Evolutionary conservation across 2,888 invertebrate genomes (phyloP).

Genomic region (Unio pictorum): DNA sequence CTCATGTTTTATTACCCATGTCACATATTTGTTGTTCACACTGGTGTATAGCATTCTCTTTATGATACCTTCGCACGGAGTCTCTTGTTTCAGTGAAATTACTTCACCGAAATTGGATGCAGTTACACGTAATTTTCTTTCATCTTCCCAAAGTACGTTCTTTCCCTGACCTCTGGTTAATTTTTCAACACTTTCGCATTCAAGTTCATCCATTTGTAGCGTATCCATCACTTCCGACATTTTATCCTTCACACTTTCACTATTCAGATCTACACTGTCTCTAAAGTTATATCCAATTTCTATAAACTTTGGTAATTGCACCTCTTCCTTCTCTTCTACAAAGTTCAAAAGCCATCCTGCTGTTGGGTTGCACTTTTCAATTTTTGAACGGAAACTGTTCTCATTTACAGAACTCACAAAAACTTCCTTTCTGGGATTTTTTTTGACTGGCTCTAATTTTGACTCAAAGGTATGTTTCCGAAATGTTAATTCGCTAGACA

Average conservation of each 20-base stretch:
- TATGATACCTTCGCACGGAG: neutral
- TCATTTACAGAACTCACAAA: neutral
- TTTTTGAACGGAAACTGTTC: neutral
- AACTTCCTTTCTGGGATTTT: neutral
- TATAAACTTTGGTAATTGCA: slow-evolving; percentile 1
- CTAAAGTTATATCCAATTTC: neutral
- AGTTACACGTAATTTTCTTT: slow-evolving; percentile 8
- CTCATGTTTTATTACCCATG: slow-evolving; percentile 10
- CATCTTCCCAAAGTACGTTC: slow-evolving; percentile 4
- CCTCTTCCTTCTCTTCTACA: neutral
- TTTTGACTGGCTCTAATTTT: too few relatives aligned
- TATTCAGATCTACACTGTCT: slow-evolving; percentile 2
- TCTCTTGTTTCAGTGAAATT: neutral
- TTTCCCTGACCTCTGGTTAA: slow-evolving; percentile 5
- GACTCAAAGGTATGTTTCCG: too few relatives aligned
- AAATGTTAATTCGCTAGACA: too few relatives aligned
- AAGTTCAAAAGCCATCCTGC: slow-evolving; percentile 14
- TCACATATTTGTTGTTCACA: slow-evolving; percentile 3
- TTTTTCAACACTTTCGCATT: slow-evolving; percentile 6
- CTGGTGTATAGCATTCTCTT: slow-evolving; percentile 7
- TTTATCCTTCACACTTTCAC: slow-evolving; percentile 1
- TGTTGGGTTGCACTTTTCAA: neutral
- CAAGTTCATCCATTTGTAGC: neutral
- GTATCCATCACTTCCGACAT: neutral
- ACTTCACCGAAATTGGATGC: slow-evolving; percentile 11